Evolutionary conservation across 1,140 invertebrate genomes (phyloP).

Genomic region (Drosophila lini): DNA sequence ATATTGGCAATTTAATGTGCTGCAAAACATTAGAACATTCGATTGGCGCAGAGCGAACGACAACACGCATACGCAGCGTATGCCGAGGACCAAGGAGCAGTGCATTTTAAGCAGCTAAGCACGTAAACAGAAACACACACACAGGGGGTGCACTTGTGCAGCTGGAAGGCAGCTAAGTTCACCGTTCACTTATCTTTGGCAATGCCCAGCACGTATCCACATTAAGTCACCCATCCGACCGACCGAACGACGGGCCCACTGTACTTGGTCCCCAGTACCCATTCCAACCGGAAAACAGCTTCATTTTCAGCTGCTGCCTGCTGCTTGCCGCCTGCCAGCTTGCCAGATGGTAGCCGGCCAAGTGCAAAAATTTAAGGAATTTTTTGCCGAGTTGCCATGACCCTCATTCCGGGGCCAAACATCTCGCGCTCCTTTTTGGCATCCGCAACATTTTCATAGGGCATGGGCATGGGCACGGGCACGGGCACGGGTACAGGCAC

Average conservation of each 20-base stretch:
- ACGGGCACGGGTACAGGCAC: background rate
- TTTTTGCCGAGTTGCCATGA: conserved; percentile 22
- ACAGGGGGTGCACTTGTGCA: conserved; percentile 38
- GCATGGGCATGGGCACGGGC: conserved; percentile 5
- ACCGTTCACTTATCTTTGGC: conserved; percentile 55
- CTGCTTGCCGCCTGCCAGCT: background rate
- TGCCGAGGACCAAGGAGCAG: conserved; percentile 22
- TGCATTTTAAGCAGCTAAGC: conserved; percentile 77
- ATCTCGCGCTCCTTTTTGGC: conserved; percentile 21
- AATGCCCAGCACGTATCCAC: conserved; percentile 66
- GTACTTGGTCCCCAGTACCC: background rate
- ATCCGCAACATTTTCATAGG: conserved; percentile 38
- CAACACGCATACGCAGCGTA: conserved; percentile 67
- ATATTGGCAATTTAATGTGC: conserved; percentile 80
- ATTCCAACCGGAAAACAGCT: conserved; percentile 46
- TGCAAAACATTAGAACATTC: conserved; percentile 70
- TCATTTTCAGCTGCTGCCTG: conserved; percentile 62
- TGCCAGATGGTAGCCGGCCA: conserved; percentile 32
- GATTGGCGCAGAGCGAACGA: conserved; percentile 42
- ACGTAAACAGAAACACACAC: conserved; percentile 57
- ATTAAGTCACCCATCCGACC: conserved; percentile 27
- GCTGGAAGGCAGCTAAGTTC: conserved; percentile 41
- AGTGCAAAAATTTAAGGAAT: conserved; percentile 37
- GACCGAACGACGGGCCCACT: conserved; percentile 1
- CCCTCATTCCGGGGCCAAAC: conserved; percentile 27